Percentiles rank a stretch among this genome's conserved stretches.
These are phyloP conservation scores for Agapetus fuscipes DNA, from an alignment of 2,888 invertebrate species.

Conservation along the genomic window DNA sequence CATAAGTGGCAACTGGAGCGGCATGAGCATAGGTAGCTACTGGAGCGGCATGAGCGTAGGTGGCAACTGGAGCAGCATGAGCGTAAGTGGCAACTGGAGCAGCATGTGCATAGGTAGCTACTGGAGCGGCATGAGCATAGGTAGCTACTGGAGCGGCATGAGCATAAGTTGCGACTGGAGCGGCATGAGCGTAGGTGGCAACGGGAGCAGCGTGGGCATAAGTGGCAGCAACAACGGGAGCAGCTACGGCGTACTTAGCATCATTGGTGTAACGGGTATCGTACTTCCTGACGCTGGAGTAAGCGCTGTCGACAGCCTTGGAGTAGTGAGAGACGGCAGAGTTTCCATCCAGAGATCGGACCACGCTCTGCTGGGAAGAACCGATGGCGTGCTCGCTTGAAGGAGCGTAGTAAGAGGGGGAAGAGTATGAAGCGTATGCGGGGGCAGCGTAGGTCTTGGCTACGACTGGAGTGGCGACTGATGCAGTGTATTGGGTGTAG, in stretches of 20 bases:
- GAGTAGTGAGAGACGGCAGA: constrained; percentile 46
- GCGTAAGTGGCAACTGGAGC: constrained; percentile 23
- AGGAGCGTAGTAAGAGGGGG: constrained; percentile 23
- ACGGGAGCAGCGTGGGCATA: constrained; percentile 24
- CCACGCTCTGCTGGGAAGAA: constrained; percentile 41
- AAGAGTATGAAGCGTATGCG: constrained; percentile 24
- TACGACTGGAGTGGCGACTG: neutral
- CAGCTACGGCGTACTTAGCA: constrained; percentile 36
- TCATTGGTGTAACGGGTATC: constrained; percentile 50
- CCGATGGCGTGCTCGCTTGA: constrained; percentile 29
- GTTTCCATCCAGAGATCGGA: constrained; percentile 47
- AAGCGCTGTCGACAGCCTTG: constrained; percentile 50
- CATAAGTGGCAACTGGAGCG: constrained; percentile 24
- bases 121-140: constrained; percentile 25
- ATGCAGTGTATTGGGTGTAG: constrained; percentile 25
- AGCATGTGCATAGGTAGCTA: constrained; percentile 24
- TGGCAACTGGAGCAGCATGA: constrained; percentile 27
- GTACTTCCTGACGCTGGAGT: constrained; percentile 50
- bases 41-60: constrained; percentile 22
- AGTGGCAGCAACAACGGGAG: constrained; percentile 34
- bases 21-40: constrained; percentile 24
- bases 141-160: constrained; percentile 21
- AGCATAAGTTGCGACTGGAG: constrained; percentile 28
- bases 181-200: constrained; percentile 24
- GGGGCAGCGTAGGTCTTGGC: constrained; percentile 25